A percentile compares a stretch with the other conserved stretches of the same genome.
Evolutionary conservation across 2,113 vertebrate species (phyloP).

Genomic region (Columbina picui): DNA sequence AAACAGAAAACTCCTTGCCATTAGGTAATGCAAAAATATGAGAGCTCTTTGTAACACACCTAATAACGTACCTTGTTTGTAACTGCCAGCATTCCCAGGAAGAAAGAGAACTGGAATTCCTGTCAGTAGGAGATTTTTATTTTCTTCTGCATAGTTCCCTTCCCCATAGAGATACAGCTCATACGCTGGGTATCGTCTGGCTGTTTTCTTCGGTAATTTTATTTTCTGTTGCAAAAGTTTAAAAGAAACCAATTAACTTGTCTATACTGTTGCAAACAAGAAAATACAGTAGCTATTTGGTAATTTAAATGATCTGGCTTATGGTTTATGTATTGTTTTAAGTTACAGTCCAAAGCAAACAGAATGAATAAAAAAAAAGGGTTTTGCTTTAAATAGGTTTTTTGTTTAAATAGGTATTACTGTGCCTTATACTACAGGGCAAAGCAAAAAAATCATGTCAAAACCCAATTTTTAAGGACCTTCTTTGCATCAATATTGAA

Average conservation of each 20-base stretch:
- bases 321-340: background rate
- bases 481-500: background rate
- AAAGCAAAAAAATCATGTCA: no score
- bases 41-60: background rate
- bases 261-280: background rate
- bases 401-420: background rate
- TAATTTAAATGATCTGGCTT: background rate
- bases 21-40: background rate
- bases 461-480: background rate
- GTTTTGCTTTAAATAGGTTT: background rate
- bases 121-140: slow-evolving; percentile 84
- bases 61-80: slow-evolving; percentile 87
- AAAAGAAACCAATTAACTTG: background rate
- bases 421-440: no score
- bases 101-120: slow-evolving; percentile 97
- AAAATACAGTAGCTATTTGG: background rate
- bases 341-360: background rate
- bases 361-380: background rate
- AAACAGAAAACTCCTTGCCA: background rate
- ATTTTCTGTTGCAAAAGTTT: slow-evolving; percentile 81
- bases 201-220: slow-evolving; percentile 86
- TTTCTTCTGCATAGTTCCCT: slow-evolving; percentile 89
- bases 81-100: slow-evolving; percentile 96
- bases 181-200: slow-evolving; percentile 87
- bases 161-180: slow-evolving; percentile 96